Conservation (phyloP, 1,140 invertebrate species). For the Zelostemma sp. region DNA sequence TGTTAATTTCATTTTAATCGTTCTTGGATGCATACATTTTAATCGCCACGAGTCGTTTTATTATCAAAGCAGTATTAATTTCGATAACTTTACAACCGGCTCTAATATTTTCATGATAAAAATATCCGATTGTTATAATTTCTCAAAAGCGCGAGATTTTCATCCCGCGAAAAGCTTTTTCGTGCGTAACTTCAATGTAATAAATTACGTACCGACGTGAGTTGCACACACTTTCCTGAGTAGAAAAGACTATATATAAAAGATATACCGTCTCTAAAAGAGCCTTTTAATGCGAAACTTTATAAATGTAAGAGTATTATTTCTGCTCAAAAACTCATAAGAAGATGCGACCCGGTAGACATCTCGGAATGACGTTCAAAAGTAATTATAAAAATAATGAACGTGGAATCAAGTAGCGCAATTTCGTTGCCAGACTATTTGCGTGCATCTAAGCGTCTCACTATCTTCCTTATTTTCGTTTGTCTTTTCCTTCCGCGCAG, state of each 20-base stretch:
- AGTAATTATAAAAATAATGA: not conserved
- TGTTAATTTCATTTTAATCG: constrained; percentile 15
- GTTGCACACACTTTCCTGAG: constrained; percentile 45
- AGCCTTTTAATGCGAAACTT: constrained; percentile 20
- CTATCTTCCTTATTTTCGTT: constrained; percentile 11
- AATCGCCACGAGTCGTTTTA: too few relatives aligned
- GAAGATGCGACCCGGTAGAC: not conserved
- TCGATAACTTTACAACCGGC: not conserved
- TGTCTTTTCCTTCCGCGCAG: constrained; percentile 14
- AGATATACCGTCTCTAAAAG: constrained; percentile 33
- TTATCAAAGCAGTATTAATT: too few relatives aligned
- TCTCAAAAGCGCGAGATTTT: constrained; percentile 37
- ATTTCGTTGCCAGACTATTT: not conserved
- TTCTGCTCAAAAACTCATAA: constrained; percentile 8
- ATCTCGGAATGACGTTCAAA: too few relatives aligned
- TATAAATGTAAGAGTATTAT: constrained; percentile 23
- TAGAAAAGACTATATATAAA: constrained; percentile 40
- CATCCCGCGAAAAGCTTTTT: constrained; percentile 39
- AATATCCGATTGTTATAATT: constrained; percentile 34
- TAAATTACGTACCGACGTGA: constrained; percentile 51
- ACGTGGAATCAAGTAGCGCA: not conserved
- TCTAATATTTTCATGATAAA: too few relatives aligned
- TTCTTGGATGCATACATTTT: constrained; percentile 17
- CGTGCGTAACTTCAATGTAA: constrained; percentile 40
- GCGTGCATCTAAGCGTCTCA: not conserved